Conservation (phyloP, 2,888 invertebrate species). For the Asteroscopus sphinx region DNA sequence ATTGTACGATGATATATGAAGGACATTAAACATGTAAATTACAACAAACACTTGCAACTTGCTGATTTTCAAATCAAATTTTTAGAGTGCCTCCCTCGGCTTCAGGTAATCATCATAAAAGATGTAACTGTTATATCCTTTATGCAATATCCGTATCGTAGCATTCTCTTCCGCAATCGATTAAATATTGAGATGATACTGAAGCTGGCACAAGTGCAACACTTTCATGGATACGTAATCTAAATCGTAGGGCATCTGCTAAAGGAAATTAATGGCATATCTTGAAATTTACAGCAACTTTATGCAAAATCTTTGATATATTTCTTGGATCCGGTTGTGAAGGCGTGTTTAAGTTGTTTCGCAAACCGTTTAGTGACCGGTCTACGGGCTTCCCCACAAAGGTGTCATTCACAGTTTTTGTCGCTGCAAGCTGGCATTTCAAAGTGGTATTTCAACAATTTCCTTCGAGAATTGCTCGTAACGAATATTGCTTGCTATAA, state of each 20-base stretch:
- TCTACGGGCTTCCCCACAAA: slow-evolving; percentile 30
- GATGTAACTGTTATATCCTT: slow-evolving; percentile 4
- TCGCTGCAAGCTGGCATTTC: slow-evolving; percentile 24
- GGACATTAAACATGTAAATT: slow-evolving; percentile 25
- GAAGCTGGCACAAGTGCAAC: slow-evolving; percentile 34
- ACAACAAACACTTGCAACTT: background rate
- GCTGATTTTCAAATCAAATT: background rate
- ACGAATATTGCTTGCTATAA: slow-evolving; percentile 20
- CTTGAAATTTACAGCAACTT: background rate
- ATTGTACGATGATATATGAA: slow-evolving; percentile 24
- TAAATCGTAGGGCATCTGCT: slow-evolving; percentile 27
- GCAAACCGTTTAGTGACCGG: slow-evolving; percentile 16
- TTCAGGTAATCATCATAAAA: slow-evolving; percentile 11
- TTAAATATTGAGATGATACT: slow-evolving; percentile 39
- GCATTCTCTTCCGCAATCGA: slow-evolving; percentile 32
- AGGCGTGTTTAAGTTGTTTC: background rate
- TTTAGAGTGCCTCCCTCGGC: background rate
- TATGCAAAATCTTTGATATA: slow-evolving; percentile 2
- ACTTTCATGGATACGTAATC: slow-evolving; percentile 15
- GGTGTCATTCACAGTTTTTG: slow-evolving; percentile 34
- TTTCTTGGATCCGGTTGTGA: slow-evolving; percentile 8
- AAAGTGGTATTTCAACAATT: slow-evolving; percentile 40
- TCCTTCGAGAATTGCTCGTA: slow-evolving; percentile 20
- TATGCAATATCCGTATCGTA: slow-evolving; percentile 24
- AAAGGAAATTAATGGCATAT: slow-evolving; percentile 40